These are phyloP conservation scores for Hormaphis cornu DNA, from an alignment of 1,140 invertebrate species.

Conservation along the genomic window DNA sequence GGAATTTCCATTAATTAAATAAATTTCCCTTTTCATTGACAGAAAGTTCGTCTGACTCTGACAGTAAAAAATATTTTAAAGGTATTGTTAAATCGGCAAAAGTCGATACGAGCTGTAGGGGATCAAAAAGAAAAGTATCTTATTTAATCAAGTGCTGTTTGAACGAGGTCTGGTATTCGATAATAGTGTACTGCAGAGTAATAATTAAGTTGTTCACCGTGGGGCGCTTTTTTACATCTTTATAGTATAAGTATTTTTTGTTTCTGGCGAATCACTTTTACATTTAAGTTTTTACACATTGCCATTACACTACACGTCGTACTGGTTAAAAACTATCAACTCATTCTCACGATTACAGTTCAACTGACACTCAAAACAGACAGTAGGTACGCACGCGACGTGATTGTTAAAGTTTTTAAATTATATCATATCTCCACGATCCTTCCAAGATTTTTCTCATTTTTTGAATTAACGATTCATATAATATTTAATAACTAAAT, in stretches of 20 bases:
- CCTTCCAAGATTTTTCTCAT: too few relatives aligned
- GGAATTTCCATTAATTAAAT: background rate
- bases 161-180: background rate
- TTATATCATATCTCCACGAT: too few relatives aligned
- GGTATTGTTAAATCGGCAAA: background rate
- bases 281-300: background rate
- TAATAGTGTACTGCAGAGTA: background rate
- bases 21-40: background rate
- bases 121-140: background rate
- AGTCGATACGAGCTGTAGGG: background rate
- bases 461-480: too few relatives aligned
- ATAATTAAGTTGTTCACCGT: background rate
- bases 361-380: background rate
- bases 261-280: background rate
- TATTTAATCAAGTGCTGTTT: background rate
- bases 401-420: too few relatives aligned
- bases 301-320: background rate
- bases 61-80: background rate
- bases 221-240: background rate
- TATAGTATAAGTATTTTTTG: background rate
- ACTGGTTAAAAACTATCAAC: background rate
- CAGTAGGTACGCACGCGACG: too few relatives aligned
- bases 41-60: background rate
- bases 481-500: too few relatives aligned
- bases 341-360: background rate